Evolutionary conservation across 2,888 invertebrate genomes (phyloP).

Genomic region (Hypolimnas misippus): DNA sequence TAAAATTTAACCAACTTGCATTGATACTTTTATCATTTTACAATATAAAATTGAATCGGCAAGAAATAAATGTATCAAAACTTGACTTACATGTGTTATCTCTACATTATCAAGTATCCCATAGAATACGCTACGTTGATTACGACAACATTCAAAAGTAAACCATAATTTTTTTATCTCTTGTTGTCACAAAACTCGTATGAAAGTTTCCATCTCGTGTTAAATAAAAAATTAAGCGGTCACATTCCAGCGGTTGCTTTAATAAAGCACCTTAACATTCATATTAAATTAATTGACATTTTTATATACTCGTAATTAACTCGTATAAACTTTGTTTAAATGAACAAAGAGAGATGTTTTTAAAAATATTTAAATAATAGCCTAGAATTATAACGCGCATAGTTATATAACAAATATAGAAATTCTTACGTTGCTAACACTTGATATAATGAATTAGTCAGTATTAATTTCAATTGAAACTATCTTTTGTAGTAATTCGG

Average conservation of each 20-base stretch:
- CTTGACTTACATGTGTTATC: slow-evolving; percentile 57
- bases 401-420: too few species aligned
- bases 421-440: too few species aligned
- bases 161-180: neutral
- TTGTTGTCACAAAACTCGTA: neutral
- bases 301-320: neutral
- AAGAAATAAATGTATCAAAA: slow-evolving; percentile 50
- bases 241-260: neutral
- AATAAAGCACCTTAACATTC: neutral
- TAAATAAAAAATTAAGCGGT: neutral
- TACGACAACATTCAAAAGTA: slow-evolving; percentile 21
- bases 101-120: slow-evolving; percentile 38
- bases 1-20: neutral
- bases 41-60: slow-evolving; percentile 32
- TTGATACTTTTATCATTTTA: slow-evolving; percentile 11
- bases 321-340: neutral
- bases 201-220: neutral
- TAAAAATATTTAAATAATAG: too few species aligned
- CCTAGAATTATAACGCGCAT: too few species aligned
- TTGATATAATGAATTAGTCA: too few species aligned
- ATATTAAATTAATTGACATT: neutral
- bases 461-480: too few species aligned
- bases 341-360: too few species aligned
- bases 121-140: slow-evolving; percentile 26
- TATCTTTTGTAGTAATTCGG: too few species aligned